These are phyloP conservation scores for Lagopus muta DNA, from an alignment of 2,113 vertebrate species.

Conservation along the genomic window DNA sequence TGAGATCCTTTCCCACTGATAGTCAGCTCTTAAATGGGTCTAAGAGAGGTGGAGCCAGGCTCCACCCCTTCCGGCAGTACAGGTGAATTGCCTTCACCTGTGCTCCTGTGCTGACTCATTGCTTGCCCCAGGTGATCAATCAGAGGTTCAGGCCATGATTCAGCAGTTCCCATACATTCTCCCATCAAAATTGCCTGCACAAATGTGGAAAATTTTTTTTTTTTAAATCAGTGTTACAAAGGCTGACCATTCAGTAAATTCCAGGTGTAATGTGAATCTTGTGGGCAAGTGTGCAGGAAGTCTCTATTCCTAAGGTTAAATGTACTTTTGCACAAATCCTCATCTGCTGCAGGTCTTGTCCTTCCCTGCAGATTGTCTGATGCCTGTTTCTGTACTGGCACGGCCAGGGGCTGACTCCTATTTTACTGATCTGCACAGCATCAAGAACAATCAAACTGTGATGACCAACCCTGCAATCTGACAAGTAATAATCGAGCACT, in stretches of 20 bases:
- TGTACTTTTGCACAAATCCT: background rate
- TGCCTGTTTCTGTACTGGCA: background rate
- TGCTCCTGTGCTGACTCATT: no score
- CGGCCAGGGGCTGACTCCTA: background rate
- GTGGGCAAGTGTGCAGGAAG: background rate
- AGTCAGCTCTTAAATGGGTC: no score
- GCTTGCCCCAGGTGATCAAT: no score
- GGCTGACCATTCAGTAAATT: background rate
- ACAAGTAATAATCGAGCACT: background rate
- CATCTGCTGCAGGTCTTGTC: background rate
- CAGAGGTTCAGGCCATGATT: no score
- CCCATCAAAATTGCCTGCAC: background rate
- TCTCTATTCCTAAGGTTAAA: background rate
- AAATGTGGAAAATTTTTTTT: no score
- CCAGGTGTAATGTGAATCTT: background rate
- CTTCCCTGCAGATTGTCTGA: background rate
- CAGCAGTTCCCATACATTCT: no score
- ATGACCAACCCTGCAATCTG: background rate
- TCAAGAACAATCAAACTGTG: background rate
- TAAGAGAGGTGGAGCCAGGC: no score
- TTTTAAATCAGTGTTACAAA: background rate
- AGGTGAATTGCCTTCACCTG: no score
- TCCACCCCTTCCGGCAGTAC: no score
- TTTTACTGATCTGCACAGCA: background rate
- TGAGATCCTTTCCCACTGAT: no score